Base-by-base conservation (phyloP, 2,797 vertebrate species). In the Lutjanus argentimaculatus region DNA sequence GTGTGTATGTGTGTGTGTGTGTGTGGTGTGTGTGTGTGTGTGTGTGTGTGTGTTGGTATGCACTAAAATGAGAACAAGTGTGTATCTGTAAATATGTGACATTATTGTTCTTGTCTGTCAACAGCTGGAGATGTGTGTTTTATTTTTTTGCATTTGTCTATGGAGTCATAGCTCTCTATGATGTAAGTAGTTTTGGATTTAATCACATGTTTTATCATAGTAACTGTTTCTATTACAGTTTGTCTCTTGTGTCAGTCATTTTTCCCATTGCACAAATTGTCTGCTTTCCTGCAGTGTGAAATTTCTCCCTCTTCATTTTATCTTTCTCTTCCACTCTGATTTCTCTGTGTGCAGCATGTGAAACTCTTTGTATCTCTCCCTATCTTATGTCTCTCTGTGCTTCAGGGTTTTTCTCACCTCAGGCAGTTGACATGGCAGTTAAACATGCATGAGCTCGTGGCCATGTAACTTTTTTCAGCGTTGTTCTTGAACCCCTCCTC, bases 61-160 rank as follows among this genome's bases (percentile, higher is more conserved):
- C 7, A 48, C 19, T 16, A 9, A 63, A 53, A 0, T 14, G 8
- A 55, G 16, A 57, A 48, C 85, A 84, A 83, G 12, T 19, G 3
- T 52, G 13, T 53, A 2, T 59, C 14, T 62, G 12, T 83, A 40
- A 68, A 69, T 40, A 73, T 75, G 11, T 89, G 45, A 80, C 8
- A n/a, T 68, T 25, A 46, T 25, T 61, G n/a, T 76, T 88, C n/a
- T 89, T 70, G 22, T 81, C 77, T 88, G 67, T 94, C 92, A 94
- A 83, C 96, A 99, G 97, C 65, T 99, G 98, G 98, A 93, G 98
- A 89, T 97, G 97, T 93, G 82, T 88, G 9, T 99, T 99, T 94
- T 99, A 99, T 88, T 88, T 97, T 15, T 82, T 91, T 56, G 94
- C 97, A 11, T 96, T 97, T 89, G 59, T 96, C 76, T 96, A 92